Base-by-base conservation (phyloP, 1,140 invertebrate genomes). In the Euglossa dilemma region DNA sequence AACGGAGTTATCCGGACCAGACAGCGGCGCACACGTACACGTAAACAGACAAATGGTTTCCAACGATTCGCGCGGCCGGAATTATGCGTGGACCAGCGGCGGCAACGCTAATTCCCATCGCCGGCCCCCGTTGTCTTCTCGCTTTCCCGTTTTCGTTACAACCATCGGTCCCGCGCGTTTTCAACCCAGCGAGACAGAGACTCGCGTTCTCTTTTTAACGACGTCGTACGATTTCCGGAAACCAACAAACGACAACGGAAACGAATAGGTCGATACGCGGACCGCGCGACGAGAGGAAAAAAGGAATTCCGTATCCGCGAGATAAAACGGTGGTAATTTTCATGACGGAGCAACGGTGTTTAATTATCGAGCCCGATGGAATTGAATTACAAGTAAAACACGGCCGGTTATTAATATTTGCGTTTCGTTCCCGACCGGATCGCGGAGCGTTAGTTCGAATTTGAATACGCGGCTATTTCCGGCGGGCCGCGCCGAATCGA, bases 351-450 rank as follows among this genome's bases (percentile, higher is more conserved):
- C 16, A 12, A 0, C 28, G 6, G 6, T 7, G 28, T 76, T 76
- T 59, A 76, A 76, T 67, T 43, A n/a, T 50, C 73, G 23, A 12
- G 2, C 23, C 0, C 36, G 7, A 23, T 50, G 52, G 25, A 76
- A 81, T 75, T 43, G 63, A 75, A 81, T 75, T 36, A 56, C 71
- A 47, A 50, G 6, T 23, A 36, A 45, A 59, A 57, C 43, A 28
- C 45, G 52, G 0, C 52, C 54, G 28, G 23, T 75, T 82, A 82
- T 82, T 76, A 69, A 82, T 82, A 76, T 75, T 81, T 81, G 79
- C 72, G 43, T 52, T 61, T 47, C 67, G 67, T 69, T 56, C 25
- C 8, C 63, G 16, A 16, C 18, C 18, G 64, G 63, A 45, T 57
- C 56, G 47, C 9, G 25, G 36, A n/a, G n/a, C 23, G 72, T 75